A percentile compares a stretch with the other conserved stretches of the same genome.
Conservation (phyloP, 2,113 vertebrate genomes). For the Tangachromis dhanisi region DNA sequence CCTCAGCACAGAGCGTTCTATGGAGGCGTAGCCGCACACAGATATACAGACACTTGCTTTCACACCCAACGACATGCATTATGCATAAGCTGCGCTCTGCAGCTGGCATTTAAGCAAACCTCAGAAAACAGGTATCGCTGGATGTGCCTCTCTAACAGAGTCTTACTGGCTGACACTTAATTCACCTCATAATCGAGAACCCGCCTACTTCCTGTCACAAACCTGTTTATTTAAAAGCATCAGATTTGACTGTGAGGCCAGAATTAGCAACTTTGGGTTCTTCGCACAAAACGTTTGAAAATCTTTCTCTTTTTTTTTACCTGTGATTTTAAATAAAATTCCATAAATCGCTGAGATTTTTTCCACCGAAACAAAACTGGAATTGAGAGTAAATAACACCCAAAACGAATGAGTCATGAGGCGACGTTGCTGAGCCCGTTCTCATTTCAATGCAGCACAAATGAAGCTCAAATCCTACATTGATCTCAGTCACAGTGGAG, state of each 20-base stretch:
- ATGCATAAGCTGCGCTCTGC: neutral
- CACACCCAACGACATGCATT: neutral
- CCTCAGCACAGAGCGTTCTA: neutral
- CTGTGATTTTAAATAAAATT: neutral
- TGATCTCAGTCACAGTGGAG: neutral
- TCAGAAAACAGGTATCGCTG: neutral
- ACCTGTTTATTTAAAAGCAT: neutral
- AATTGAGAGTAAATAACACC: neutral
- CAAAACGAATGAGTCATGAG: neutral
- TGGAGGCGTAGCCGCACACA: neutral
- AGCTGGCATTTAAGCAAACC: neutral
- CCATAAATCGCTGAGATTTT: neutral
- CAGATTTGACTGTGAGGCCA: neutral
- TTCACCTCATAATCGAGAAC: neutral
- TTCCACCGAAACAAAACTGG: neutral
- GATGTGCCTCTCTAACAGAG: neutral
- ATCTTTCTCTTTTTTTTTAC: neutral
- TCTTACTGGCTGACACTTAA: neutral
- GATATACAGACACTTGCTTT: neutral
- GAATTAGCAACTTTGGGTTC: neutral
- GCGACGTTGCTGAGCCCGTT: neutral
- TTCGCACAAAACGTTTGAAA: fast-evolving
- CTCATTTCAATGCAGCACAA: neutral
- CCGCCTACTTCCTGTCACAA: neutral
- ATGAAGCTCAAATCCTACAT: neutral